phyloP scores from a whole-genome alignment of 2,113 vertebrate genomes.

The Alces alces region DNA sequence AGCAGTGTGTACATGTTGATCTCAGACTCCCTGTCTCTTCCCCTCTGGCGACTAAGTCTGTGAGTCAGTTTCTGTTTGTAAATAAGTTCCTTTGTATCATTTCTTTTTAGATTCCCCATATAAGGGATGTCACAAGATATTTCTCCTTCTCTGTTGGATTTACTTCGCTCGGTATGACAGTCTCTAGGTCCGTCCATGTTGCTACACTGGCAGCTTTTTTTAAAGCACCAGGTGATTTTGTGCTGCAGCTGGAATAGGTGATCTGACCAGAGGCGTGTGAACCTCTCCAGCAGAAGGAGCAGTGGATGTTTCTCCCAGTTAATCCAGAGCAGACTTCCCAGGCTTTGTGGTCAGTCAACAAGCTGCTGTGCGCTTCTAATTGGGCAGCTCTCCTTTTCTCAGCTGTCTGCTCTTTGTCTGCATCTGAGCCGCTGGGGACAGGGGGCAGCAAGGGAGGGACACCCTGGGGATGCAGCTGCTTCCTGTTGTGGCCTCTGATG shows the following conservation, averaged over 20 bases:
- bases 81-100: background rate
- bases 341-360: background rate
- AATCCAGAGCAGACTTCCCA: background rate
- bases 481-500: background rate
- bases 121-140: background rate
- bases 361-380: background rate
- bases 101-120: background rate
- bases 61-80: background rate
- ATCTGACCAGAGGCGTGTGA: background rate
- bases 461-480: background rate
- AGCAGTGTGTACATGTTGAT: background rate
- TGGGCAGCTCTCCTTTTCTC: background rate
- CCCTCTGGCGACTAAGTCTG: background rate
- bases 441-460: accelerated
- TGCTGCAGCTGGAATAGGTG: background rate
- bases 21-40: background rate
- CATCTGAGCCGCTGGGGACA: background rate
- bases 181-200: background rate
- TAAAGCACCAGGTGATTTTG: background rate
- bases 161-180: background rate
- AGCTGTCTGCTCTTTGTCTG: background rate
- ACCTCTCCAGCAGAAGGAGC: background rate
- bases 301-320: background rate
- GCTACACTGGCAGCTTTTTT: background rate
- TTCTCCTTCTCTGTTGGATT: background rate